Percentiles rank a stretch among this genome's conserved stretches.
phyloP scores from a whole-genome alignment of 2,113 vertebrate species.

The Anhinga rufa region DNA sequence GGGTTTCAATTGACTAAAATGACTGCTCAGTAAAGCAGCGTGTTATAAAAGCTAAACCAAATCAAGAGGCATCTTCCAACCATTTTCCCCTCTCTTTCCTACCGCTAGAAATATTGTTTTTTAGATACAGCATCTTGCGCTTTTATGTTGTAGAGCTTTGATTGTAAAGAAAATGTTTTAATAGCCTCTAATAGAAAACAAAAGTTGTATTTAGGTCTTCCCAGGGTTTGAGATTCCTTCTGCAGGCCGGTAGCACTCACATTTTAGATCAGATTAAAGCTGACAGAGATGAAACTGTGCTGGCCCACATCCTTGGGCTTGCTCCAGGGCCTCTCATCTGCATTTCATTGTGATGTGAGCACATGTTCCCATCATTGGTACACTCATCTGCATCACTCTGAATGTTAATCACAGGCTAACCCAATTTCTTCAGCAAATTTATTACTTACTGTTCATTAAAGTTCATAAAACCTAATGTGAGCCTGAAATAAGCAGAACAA shows the following conservation, averaged over 20 bases:
- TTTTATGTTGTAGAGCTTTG: background rate
- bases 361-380: slow-evolving; percentile 75
- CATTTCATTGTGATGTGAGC: slow-evolving; percentile 77
- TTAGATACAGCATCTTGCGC: background rate
- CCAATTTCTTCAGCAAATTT: slow-evolving; percentile 74
- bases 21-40: background rate
- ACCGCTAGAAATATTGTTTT: slow-evolving; percentile 21
- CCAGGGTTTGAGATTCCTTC: slow-evolving; percentile 47
- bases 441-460: slow-evolving; percentile 78
- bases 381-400: slow-evolving; percentile 71
- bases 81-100: background rate
- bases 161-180: slow-evolving; percentile 28
- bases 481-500: slow-evolving; percentile 43
- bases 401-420: slow-evolving; percentile 80
- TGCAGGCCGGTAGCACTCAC: slow-evolving; percentile 12
- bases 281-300: slow-evolving; percentile 76
- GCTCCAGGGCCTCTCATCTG: slow-evolving; percentile 78
- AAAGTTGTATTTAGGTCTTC: slow-evolving; percentile 20
- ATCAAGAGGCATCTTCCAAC: background rate
- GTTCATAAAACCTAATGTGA: slow-evolving; percentile 65
- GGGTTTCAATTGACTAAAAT: slow-evolving; percentile 54
- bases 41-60: slow-evolving; percentile 37
- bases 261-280: slow-evolving; percentile 74
- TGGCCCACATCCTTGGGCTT: slow-evolving; percentile 76
- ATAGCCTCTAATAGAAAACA: background rate